Percentiles rank a stretch among this genome's conserved stretches.
phyloP scores from a whole-genome alignment of 2,113 vertebrate genomes.

The Terrapene triunguis region DNA sequence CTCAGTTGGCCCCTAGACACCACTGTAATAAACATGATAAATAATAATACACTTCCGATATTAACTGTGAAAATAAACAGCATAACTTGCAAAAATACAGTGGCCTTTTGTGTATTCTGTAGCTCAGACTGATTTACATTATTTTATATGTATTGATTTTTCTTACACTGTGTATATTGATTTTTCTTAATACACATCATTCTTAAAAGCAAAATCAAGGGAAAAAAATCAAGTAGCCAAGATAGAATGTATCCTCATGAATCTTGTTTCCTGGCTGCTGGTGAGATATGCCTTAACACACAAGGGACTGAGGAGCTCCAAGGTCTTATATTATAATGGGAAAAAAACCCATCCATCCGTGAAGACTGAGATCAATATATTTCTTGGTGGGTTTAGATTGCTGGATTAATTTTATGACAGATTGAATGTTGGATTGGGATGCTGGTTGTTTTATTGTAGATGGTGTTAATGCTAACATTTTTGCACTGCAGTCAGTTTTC shows the following conservation, averaged over 20 bases:
- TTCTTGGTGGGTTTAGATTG: background rate
- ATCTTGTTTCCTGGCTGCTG: background rate
- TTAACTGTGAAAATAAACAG: slow-evolving; percentile 1
- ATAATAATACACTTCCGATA: background rate
- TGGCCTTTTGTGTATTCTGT: background rate
- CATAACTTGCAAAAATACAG: background rate
- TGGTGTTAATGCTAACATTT: background rate
- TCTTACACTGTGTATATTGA: background rate
- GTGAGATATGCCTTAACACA: background rate
- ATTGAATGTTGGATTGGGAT: background rate
- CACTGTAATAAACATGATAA: background rate
- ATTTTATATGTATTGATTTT: background rate
- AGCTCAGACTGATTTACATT: background rate
- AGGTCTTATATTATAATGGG: accelerated
- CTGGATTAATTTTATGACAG: background rate
- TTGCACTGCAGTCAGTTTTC: background rate
- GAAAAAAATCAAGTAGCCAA: background rate
- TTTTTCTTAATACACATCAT: background rate
- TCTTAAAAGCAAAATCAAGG: background rate
- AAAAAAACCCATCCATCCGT: background rate
- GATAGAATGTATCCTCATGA: background rate
- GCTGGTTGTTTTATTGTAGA: background rate
- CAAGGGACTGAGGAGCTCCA: background rate
- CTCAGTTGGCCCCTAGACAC: background rate
- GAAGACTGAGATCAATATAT: background rate